Percentiles rank a stretch among this genome's conserved stretches.
phyloP scores from a whole-genome alignment of 2,888 invertebrate genomes.

The Thelaira solivaga region DNA sequence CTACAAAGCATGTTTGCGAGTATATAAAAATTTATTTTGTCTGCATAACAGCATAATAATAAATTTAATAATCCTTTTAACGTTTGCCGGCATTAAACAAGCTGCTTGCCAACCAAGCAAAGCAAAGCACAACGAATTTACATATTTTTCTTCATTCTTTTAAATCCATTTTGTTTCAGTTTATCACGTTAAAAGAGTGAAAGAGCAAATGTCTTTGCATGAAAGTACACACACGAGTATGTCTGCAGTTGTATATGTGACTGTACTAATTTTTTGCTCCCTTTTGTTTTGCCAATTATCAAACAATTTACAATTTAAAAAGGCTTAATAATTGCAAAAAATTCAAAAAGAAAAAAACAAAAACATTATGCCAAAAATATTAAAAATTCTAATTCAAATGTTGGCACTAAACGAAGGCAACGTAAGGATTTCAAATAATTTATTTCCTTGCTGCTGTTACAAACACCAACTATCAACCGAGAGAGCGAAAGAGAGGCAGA shows the following conservation, averaged over 20 bases:
- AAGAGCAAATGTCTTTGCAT: not conserved
- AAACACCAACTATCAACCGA: not conserved
- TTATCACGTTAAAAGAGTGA: not conserved
- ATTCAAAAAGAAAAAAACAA: not conserved
- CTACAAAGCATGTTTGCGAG: no score
- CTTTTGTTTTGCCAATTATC: slow-evolving; percentile 50
- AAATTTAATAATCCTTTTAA: slow-evolving; percentile 63
- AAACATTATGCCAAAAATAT: slow-evolving; percentile 46
- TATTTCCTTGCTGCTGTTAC: not conserved
- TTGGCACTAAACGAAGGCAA: slow-evolving; percentile 16
- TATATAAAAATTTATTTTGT: slow-evolving; percentile 32
- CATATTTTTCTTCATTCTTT: slow-evolving; percentile 49
- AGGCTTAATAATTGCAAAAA: slow-evolving; percentile 29
- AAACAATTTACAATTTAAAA: slow-evolving; percentile 60
- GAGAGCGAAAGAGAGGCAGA: not conserved
- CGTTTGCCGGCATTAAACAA: slow-evolving; percentile 33
- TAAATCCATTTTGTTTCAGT: not conserved
- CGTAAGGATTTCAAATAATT: slow-evolving; percentile 25
- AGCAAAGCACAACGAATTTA: slow-evolving; percentile 43
- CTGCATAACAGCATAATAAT: slow-evolving; percentile 56
- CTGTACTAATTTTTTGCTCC: not conserved
- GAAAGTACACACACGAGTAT: not conserved
- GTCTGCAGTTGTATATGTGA: not conserved
- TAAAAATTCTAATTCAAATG: slow-evolving; percentile 51
- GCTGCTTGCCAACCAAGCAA: not conserved